Percentiles rank a stretch among this genome's conserved stretches.
These are phyloP conservation scores for Lasioglossum lativentre DNA, from an alignment of 2,888 invertebrate genomes.

Conservation along the genomic window DNA sequence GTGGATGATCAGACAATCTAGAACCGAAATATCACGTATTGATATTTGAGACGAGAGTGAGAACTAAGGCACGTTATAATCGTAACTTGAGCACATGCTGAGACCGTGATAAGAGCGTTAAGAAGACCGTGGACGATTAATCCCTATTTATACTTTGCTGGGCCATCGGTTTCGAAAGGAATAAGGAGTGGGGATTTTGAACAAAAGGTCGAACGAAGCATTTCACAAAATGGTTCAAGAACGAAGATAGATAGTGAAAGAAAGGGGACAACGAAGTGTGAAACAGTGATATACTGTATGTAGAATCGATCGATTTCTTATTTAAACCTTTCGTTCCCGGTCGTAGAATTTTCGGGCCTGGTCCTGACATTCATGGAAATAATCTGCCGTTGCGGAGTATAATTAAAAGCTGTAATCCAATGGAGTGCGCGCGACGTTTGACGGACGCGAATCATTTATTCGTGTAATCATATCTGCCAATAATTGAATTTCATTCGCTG, in stretches of 20 bases:
- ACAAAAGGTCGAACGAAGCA: too few species aligned
- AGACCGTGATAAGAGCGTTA: too few species aligned
- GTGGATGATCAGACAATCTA: too few species aligned
- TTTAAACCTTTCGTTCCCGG: background rate
- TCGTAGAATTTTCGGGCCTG: background rate
- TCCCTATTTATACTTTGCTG: too few species aligned
- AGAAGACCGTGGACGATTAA: too few species aligned
- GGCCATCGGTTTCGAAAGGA: too few species aligned
- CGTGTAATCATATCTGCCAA: slow-evolving; percentile 35
- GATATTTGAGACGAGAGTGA: too few species aligned
- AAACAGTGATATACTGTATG: background rate
- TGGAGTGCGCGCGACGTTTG: slow-evolving; percentile 30
- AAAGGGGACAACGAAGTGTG: background rate
- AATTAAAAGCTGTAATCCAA: slow-evolving; percentile 37
- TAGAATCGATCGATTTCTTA: background rate
- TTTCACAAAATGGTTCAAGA: background rate
- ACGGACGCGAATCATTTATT: slow-evolving; percentile 41
- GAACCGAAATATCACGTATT: too few species aligned
- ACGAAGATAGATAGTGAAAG: background rate
- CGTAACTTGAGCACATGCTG: too few species aligned
- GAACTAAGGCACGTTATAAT: too few species aligned
- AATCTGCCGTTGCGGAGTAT: slow-evolving; percentile 12
- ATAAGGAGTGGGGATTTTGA: too few species aligned
- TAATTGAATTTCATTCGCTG: slow-evolving; percentile 26
- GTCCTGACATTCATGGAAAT: slow-evolving; percentile 8